Percentiles rank a stretch among this genome's conserved stretches.
phyloP scores from a whole-genome alignment of 2,797 vertebrate genomes.

The Anisognathus igniventris region DNA sequence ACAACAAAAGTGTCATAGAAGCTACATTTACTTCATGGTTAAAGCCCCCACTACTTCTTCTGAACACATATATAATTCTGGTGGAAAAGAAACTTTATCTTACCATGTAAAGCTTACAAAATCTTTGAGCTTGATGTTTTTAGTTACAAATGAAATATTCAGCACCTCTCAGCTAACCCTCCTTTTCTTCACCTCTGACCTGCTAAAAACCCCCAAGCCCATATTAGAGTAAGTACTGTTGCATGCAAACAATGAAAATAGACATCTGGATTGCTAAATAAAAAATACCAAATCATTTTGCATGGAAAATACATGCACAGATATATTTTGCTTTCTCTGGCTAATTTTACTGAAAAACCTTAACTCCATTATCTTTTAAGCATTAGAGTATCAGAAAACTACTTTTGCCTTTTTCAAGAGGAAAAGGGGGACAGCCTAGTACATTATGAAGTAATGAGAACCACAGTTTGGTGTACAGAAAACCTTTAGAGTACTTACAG shows the following conservation, averaged over 20 bases:
- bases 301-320: not conserved
- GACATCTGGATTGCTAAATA: not conserved
- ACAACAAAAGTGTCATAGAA: not conserved
- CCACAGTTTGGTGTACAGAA: not conserved
- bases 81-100: not conserved
- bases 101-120: not conserved
- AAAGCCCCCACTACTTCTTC: not conserved
- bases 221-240: not conserved
- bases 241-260: not conserved
- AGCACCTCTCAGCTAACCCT: not conserved
- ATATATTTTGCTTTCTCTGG: not conserved
- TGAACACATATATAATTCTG: not conserved
- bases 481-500: conserved; percentile 75
- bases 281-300: not conserved
- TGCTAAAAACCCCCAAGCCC: not conserved
- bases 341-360: not conserved
- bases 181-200: not conserved
- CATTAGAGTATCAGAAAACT: not conserved
- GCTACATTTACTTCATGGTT: not conserved
- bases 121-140: not conserved
- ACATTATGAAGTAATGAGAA: not conserved
- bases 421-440: not conserved
- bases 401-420: not conserved
- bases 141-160: not conserved
- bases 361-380: not conserved